Base-by-base conservation (phyloP, 2,113 vertebrate species). In the Seriola dumerili region DNA sequence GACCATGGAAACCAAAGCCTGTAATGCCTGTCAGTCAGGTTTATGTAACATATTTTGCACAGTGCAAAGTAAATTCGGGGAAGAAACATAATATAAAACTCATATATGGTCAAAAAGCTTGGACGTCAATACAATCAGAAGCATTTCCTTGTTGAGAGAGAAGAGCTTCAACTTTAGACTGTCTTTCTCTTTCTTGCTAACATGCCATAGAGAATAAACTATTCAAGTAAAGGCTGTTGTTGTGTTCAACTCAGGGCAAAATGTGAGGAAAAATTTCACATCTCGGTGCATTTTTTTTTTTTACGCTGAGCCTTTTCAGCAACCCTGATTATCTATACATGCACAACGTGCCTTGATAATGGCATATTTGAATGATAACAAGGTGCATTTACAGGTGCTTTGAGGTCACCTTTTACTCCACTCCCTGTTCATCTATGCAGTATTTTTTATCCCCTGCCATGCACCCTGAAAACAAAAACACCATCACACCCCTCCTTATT, bases 381-480 rank as follows among this genome's bases (percentile, higher is more conserved):
- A 68, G 5, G 66, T 68, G 76, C 16, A 34, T 8, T 76, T 82
- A 78, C 67, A 69, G 81, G 69, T 58, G 4, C 72, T 59, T 17
- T 48, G 32, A 78, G 50, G 75, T 85, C 80, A 80, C 81, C 76
- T 71, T 78, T 80, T 69, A 78, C 70, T 67, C 70, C 29, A 8
- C 58, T 79, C 34, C 8, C 29, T 76, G 55, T 66, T 78, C 73
- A 69, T 83, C 69, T 52, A 46, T 59, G 69, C 48, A 21, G 65
- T 54, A 34, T 66, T 59, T 62, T 69, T 78, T 54, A 52, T 85
- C 65, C 75, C 40, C 71, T 54, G 5, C 48, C 19, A 23, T 54
- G 52, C 36, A 62, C 44, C 80, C 42, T 76, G 82, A 79, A 81
- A 87, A 91, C 84, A 86, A 90, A 92, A 90, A 68, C 42, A 69